Percentiles rank a stretch among this genome's conserved stretches.
phyloP scores from a whole-genome alignment of 2,797 vertebrate genomes.

The Melopsittacus undulatus region DNA sequence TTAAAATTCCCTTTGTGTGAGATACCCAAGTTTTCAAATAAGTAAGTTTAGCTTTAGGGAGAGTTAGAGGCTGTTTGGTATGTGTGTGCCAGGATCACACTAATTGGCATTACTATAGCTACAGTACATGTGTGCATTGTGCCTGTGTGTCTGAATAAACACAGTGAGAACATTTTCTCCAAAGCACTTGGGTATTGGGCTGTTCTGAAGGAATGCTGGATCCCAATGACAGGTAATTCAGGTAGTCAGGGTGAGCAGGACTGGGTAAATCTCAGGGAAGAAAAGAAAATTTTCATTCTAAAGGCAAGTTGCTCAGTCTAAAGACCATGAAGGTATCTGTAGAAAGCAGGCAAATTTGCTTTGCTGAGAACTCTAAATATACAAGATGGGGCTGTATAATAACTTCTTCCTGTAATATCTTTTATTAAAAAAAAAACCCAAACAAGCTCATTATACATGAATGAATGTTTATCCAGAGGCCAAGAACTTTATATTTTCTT shows the following conservation, averaged over 20 bases:
- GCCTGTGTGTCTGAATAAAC: background rate
- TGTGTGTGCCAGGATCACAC: background rate
- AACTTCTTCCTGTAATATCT: background rate
- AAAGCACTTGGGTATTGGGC: background rate
- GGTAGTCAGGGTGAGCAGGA: background rate
- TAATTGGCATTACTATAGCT: background rate
- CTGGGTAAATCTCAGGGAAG: background rate
- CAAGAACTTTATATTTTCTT: background rate
- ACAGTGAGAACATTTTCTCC: background rate
- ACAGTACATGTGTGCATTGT: rapidly evolving
- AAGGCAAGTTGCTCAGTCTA: background rate
- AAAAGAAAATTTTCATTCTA: background rate
- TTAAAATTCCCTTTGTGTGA: background rate
- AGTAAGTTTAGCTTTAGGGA: background rate
- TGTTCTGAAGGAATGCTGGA: background rate
- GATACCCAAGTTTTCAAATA: background rate
- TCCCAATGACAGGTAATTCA: background rate
- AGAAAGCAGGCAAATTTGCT: background rate
- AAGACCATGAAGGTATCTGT: background rate
- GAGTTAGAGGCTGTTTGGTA: background rate
- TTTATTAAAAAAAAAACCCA: background rate
- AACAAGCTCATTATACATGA: background rate
- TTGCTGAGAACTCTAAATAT: background rate
- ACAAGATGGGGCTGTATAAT: background rate
- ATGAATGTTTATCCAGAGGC: background rate